Percentiles rank a stretch among this genome's conserved stretches.
These are phyloP conservation scores for Eunapius fragilis DNA, from an alignment of 37 sponge, comb jelly and placozoan genomes.

Conservation along the genomic window DNA sequence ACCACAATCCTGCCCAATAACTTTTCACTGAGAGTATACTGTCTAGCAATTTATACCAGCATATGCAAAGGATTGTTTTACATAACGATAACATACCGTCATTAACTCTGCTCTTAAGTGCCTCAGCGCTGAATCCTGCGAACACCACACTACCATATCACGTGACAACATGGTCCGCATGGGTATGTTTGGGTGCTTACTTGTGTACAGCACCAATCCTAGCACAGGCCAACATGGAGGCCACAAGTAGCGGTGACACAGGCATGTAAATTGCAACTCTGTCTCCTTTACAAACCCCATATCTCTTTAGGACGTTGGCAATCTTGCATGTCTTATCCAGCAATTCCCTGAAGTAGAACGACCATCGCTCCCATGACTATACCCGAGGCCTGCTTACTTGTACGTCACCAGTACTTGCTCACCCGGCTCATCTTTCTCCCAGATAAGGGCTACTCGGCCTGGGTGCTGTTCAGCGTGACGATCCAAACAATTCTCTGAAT, in stretches of 20 bases:
- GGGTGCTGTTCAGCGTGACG: constrained; percentile 73
- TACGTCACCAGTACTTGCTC: constrained; percentile 79
- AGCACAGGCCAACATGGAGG: constrained; percentile 95
- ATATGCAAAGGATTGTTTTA: too few relatives aligned
- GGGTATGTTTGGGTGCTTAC: constrained; percentile 6
- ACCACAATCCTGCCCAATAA: too few relatives aligned
- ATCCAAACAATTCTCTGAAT: constrained; percentile 87
- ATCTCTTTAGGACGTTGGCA: constrained; percentile 87
- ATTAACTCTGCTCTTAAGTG: constrained; percentile 78
- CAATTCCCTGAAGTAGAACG: constrained; percentile 48
- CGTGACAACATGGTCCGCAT: not conserved
- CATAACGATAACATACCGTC: not conserved
- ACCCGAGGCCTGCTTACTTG: constrained; percentile 46
- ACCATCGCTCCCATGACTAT: not conserved
- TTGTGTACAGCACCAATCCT: constrained; percentile 93
- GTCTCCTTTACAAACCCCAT: constrained; percentile 90
- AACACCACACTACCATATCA: constrained; percentile 79
- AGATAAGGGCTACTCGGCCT: constrained; percentile 80
- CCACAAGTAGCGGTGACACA: constrained; percentile 83
- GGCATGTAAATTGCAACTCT: constrained; percentile 96
- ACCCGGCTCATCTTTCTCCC: constrained; percentile 95
- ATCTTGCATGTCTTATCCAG: constrained; percentile 88
- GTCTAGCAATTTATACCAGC: too few relatives aligned
- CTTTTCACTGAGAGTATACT: too few relatives aligned
- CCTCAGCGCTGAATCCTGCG: constrained; percentile 96